Evolutionary conservation across 2,888 invertebrate genomes (phyloP), one percentile per base, ranked within the genome.

Genomic region (Biston stratarius): DNA sequence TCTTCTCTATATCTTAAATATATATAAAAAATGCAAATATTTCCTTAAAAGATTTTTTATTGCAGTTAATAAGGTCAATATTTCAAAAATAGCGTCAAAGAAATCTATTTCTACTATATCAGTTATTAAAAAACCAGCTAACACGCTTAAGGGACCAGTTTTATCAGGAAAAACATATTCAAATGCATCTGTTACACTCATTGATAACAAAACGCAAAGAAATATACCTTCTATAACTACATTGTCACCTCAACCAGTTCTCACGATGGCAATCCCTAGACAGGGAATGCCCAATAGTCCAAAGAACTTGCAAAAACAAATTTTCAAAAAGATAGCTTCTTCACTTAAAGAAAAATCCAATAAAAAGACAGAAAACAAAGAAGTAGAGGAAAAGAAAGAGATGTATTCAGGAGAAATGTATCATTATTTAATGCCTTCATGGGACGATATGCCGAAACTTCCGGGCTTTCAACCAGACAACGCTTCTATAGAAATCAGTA

Each of bases 401-500:
- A 24, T 3, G 24, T 24, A 1, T 24, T 24, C 24, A 24, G 1
- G 1, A 5, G 6, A 34, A n/a, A 45, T 57, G 57, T 57, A 57
- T 34, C 34, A 57, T 33, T 57, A 57, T n/a, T 34, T 34, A 34
- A 0, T 34, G 0, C 57, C 57, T n/a, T 12, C 45, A 0, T 57
- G 57, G 57, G 44, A 57, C 14, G 57, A 57, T n/a, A 57, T 57
- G 57, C 57, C 57, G 34, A 57, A 33, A 12, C 14, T 45, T n/a
- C n/a, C 33, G 6, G 15, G 11, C 5, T 12, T 57, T 5, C 8
- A 34, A 5, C 6, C 38, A 38, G 2, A 5, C 3, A 45, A 44
- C 33, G 12, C 14, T 7, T 14, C 34, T 5, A 5, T 12, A 14
- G 14, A 14, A 11, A 11, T 3, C 6, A 49, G 40, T 42, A 53